phyloP scores from a whole-genome alignment of 2,888 invertebrate species.

The Seira sanloemensis region DNA sequence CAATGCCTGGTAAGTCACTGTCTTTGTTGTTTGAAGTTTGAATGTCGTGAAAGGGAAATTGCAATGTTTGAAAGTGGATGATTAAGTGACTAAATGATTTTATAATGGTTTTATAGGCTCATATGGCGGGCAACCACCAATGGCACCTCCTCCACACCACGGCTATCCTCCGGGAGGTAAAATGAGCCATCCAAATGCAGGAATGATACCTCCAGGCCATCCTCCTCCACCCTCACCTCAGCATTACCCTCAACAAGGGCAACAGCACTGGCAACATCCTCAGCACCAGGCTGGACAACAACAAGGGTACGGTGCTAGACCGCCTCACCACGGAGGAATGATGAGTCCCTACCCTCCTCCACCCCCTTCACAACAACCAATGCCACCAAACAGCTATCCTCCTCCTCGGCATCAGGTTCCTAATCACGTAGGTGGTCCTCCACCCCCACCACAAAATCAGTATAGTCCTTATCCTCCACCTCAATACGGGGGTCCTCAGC shows the following conservation, averaged over 20 bases:
- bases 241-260: constrained; percentile 78
- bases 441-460: constrained; percentile 65
- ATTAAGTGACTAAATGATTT: no score
- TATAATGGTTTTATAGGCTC: constrained; percentile 71
- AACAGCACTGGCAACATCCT: constrained; percentile 69
- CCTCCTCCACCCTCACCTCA: constrained; percentile 76
- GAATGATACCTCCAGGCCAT: constrained; percentile 77
- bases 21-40: no score
- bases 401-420: constrained; percentile 67
- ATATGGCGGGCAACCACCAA: constrained; percentile 76
- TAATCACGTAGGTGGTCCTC: constrained; percentile 65
- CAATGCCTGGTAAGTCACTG: constrained; percentile 79
- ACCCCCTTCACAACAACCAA: constrained; percentile 66
- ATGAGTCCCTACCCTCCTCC: constrained; percentile 70
- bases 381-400: constrained; percentile 69
- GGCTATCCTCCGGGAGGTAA: constrained; percentile 78
- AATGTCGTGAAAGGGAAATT: neutral
- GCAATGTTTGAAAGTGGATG: neutral
- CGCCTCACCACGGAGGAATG: constrained; percentile 70
- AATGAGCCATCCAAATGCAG: constrained; percentile 76
- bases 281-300: constrained; percentile 70
- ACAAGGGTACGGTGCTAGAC: constrained; percentile 62
- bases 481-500: constrained; percentile 67
- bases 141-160: constrained; percentile 80
- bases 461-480: constrained; percentile 65